Percentiles rank a stretch among this genome's conserved stretches.
Conservation (phyloP, 2,888 invertebrate species). For the Tipula confusa region DNA sequence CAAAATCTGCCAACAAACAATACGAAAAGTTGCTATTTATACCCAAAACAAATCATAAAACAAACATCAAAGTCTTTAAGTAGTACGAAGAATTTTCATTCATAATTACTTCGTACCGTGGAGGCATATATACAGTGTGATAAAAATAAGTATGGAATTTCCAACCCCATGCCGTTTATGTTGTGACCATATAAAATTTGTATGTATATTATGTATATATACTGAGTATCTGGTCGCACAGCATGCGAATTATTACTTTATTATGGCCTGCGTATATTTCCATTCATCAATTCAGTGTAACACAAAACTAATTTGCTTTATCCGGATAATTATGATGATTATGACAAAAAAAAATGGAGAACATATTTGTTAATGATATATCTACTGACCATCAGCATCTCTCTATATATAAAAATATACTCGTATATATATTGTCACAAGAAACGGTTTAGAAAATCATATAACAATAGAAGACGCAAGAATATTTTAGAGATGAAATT, state of each 20-base stretch:
- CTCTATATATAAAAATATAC: too few relatives aligned
- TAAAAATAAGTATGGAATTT: not conserved
- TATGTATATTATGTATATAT: not conserved
- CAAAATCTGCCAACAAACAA: not conserved
- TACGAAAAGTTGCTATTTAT: not conserved
- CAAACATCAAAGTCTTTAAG: not conserved
- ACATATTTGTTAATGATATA: not conserved
- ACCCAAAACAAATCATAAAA: not conserved
- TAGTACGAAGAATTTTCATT: not conserved
- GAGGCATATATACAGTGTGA: not conserved
- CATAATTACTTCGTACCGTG: not conserved
- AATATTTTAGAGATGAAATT: not conserved
- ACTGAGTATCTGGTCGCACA: not conserved
- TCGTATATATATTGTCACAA: not conserved
- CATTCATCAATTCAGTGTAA: not conserved
- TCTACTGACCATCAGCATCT: not conserved
- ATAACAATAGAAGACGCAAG: not conserved
- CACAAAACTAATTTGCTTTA: slow-evolving; percentile 12
- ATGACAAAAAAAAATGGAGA: not conserved
- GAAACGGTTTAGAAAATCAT: not conserved
- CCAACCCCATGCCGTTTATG: not conserved
- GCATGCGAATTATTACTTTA: not conserved
- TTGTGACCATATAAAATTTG: not conserved
- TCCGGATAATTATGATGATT: slow-evolving; percentile 25
- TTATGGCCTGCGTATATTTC: not conserved